These are phyloP conservation scores for Myotis lucifugus DNA, from an alignment of 2,113 vertebrate species.

Conservation along the genomic window DNA sequence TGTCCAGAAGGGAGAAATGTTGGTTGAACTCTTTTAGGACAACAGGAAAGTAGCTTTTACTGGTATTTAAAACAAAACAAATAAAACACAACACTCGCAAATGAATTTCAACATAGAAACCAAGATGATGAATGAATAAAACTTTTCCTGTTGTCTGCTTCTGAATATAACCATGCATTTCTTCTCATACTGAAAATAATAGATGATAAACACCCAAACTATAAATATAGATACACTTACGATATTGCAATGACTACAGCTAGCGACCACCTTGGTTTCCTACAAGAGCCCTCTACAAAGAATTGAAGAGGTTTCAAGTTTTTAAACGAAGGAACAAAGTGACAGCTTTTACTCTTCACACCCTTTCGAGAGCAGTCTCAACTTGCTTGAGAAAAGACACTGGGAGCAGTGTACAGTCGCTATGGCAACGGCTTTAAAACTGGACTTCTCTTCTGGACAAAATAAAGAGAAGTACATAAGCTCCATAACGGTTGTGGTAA, in stretches of 20 bases:
- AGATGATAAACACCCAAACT: neutral
- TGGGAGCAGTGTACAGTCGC: slow-evolving; percentile 19
- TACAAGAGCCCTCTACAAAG: neutral
- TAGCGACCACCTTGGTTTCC: slow-evolving; percentile 22
- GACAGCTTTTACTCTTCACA: slow-evolving; percentile 38
- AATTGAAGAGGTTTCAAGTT: slow-evolving; percentile 1
- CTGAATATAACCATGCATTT: neutral
- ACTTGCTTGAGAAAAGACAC: slow-evolving; percentile 27
- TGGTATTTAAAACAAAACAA: neutral
- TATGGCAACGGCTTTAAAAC: slow-evolving; percentile 39
- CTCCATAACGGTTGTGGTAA: neutral
- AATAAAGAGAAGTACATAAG: slow-evolving; percentile 32
- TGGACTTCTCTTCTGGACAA: neutral
- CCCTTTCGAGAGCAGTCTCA: neutral
- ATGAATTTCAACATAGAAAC: slow-evolving; percentile 38
- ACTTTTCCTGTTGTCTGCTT: neutral
- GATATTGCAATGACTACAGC: neutral
- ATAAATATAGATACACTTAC: neutral
- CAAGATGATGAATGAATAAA: neutral
- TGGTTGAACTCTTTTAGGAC: neutral
- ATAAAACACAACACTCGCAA: neutral
- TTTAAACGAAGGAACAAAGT: slow-evolving; percentile 41
- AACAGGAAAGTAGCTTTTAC: neutral
- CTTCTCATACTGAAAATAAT: neutral
- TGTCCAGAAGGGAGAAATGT: neutral